Conservation (phyloP, 2,113 vertebrate genomes). For the Papio anubis region DNA sequence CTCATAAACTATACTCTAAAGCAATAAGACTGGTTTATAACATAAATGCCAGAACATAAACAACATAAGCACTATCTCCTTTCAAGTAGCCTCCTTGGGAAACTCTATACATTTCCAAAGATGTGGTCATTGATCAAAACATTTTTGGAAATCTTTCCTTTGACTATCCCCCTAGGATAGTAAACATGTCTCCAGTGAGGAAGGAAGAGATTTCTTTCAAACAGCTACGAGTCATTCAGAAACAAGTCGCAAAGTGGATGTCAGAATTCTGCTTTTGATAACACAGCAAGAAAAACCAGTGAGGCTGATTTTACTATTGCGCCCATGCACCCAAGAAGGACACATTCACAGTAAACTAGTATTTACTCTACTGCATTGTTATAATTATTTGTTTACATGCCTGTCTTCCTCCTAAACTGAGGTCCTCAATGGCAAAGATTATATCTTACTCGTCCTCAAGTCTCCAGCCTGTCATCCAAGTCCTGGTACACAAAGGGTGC, state of each 20-base stretch:
- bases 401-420: not conserved
- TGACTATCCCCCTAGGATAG: not conserved
- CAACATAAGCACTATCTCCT: not conserved
- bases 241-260: not conserved
- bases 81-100: conserved; percentile 6
- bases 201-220: conserved; percentile 29
- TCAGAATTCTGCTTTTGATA: not conserved
- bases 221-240: conserved; percentile 34
- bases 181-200: conserved; percentile 1
- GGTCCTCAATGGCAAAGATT: not conserved
- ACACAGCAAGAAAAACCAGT: conserved; percentile 3
- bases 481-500: not conserved
- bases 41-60: not conserved
- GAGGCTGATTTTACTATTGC: not conserved
- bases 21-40: not conserved
- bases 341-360: not conserved
- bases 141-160: conserved; percentile 47
- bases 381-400: not conserved
- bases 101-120: conserved; percentile 35
- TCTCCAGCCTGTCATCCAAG: not conserved
- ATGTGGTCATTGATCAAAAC: not conserved
- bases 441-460: not conserved
- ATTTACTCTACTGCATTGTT: not conserved
- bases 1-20: not conserved
- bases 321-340: not conserved